A percentile compares a stretch with the other conserved stretches of the same genome.
Conservation (phyloP, 2,888 invertebrate genomes). For the Synergus laeviventris region DNA sequence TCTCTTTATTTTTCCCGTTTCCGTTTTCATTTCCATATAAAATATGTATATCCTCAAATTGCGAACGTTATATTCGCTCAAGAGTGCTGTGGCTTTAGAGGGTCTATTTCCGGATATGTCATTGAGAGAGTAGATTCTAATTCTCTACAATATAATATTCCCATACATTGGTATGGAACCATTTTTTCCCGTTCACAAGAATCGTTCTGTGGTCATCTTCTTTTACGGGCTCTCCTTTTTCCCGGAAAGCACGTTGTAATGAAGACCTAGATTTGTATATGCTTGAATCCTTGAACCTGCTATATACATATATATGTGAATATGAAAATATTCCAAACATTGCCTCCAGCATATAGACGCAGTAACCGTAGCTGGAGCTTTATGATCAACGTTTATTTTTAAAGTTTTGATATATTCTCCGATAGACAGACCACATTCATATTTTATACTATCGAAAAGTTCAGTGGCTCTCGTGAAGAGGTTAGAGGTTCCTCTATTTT, state of each 20-base stretch:
- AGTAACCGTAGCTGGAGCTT: constrained; percentile 52
- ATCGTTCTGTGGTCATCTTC: constrained; percentile 26
- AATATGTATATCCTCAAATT: constrained; percentile 22
- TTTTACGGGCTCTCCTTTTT: constrained; percentile 26
- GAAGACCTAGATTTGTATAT: constrained; percentile 28
- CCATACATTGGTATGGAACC: background rate
- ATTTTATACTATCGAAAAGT: constrained; percentile 15
- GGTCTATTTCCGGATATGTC: constrained; percentile 14
- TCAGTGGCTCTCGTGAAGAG: constrained; percentile 15
- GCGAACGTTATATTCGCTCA: background rate
- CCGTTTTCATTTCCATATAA: constrained; percentile 11
- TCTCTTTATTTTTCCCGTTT: constrained; percentile 9
- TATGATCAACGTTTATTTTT: constrained; percentile 56
- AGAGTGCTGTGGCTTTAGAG: background rate
- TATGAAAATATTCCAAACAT: constrained; percentile 30
- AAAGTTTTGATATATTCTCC: constrained; percentile 55
- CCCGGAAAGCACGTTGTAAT: constrained; percentile 5
- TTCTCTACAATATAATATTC: constrained; percentile 13
- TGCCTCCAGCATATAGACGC: constrained; percentile 51
- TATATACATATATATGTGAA: constrained; percentile 7
- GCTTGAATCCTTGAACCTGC: background rate
- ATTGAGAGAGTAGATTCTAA: constrained; percentile 17
- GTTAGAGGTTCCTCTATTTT: constrained; percentile 6
- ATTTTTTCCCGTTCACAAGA: constrained; percentile 28
- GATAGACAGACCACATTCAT: constrained; percentile 40